Conservation (phyloP, 2,888 invertebrate genomes). For the Euproctis similis region DNA sequence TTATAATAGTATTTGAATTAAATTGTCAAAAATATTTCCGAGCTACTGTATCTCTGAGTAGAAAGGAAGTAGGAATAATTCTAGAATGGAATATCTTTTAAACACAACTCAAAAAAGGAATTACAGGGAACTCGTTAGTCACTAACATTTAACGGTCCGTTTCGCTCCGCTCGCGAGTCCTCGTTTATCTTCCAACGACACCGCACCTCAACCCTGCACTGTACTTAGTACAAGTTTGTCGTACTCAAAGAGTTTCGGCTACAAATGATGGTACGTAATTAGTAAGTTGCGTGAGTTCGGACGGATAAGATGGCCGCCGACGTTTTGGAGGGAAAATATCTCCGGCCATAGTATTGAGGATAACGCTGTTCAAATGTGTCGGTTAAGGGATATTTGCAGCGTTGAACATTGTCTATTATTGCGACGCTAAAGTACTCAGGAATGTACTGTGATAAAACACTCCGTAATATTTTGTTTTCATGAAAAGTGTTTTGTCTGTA, state of each 20-base stretch:
- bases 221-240: constrained; percentile 34
- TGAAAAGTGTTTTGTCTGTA: too few species aligned
- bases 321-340: constrained; percentile 20
- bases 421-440: too few species aligned
- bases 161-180: constrained; percentile 2
- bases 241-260: constrained; percentile 27
- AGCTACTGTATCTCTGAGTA: too few species aligned
- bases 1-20: too few species aligned
- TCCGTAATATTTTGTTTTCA: too few species aligned
- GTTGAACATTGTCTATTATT: too few species aligned
- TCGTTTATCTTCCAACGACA: constrained; percentile 12
- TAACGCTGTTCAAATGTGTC: constrained; percentile 14
- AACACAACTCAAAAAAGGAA: too few species aligned
- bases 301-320: constrained; percentile 18
- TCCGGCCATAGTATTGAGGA: constrained; percentile 11
- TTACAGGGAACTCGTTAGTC: too few species aligned
- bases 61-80: too few species aligned
- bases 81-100: too few species aligned
- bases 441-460: too few species aligned
- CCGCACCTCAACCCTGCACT: constrained; percentile 9
- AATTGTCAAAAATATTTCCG: too few species aligned
- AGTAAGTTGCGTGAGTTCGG: constrained; percentile 27
- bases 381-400: constrained; percentile 10
- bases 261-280: constrained; percentile 37
- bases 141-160: background rate